Evolutionary conservation across 2,888 invertebrate genomes (phyloP).

Genomic region (Tenthredo livida): DNA sequence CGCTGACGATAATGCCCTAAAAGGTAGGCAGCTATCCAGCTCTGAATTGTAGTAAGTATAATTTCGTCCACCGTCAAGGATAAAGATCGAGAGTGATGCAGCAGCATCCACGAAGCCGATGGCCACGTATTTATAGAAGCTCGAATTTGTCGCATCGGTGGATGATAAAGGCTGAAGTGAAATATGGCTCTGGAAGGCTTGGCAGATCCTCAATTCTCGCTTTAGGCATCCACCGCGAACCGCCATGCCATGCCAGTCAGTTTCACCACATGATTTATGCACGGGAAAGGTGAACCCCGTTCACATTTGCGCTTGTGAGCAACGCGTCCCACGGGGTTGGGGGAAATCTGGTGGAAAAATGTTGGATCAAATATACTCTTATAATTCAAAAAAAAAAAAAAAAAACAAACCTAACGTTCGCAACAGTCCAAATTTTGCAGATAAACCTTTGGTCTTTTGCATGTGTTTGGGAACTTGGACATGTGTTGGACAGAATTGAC

Average conservation of each 20-base stretch:
- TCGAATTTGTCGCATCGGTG: constrained; percentile 40
- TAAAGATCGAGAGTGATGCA: not conserved
- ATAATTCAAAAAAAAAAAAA: not conserved
- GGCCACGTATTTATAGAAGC: not conserved
- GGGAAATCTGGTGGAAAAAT: not conserved
- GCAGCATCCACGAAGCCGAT: constrained; percentile 5
- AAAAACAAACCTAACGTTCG: not conserved
- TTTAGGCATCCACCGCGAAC: constrained; percentile 24
- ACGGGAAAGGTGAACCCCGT: constrained; percentile 40
- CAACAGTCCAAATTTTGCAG: not conserved
- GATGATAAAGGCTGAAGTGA: constrained; percentile 36
- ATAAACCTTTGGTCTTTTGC: no score
- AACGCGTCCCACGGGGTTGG: not conserved
- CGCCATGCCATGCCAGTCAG: constrained; percentile 44
- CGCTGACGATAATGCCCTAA: constrained; percentile 7
- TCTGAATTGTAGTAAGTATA: not conserved
- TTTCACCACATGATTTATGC: constrained; percentile 43
- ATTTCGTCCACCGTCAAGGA: not conserved
- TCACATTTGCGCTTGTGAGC: constrained; percentile 18
- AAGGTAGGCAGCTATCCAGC: not conserved
- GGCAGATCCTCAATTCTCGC: constrained; percentile 53
- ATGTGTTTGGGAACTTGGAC: no score
- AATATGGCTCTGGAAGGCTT: constrained; percentile 39
- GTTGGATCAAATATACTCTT: constrained; percentile 1
- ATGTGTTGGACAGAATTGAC: not conserved